A percentile compares a stretch with the other conserved stretches of the same genome.
Evolutionary conservation across 2,113 vertebrate genomes (phyloP).

Genomic region (Lasiurus cinereus): DNA sequence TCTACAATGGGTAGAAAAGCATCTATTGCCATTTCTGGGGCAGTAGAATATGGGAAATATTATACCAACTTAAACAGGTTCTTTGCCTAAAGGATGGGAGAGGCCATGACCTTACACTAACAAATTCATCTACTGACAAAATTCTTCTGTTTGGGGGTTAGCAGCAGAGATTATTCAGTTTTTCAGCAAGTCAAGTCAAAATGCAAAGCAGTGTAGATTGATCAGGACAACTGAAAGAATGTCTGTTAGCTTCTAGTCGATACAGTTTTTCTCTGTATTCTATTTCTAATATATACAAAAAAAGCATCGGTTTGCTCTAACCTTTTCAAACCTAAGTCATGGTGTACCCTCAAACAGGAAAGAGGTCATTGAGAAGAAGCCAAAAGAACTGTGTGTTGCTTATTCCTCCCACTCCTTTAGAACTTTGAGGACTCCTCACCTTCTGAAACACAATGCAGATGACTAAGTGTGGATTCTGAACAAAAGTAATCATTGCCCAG

Average conservation of each 20-base stretch:
- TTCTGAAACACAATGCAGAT: neutral
- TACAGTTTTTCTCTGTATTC: constrained; percentile 17
- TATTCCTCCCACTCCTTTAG: neutral
- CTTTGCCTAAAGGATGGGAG: neutral
- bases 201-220: neutral
- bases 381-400: neutral
- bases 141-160: neutral
- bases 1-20: neutral
- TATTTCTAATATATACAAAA: constrained; percentile 9
- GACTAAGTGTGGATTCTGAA: neutral
- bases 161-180: neutral
- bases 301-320: neutral
- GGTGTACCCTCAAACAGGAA: neutral
- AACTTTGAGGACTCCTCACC: neutral
- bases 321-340: neutral
- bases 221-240: neutral
- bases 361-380: neutral
- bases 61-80: neutral
- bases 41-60: neutral
- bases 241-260: neutral
- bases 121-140: neutral
- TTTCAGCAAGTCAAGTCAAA: neutral
- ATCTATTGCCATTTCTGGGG: neutral
- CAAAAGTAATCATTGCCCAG: neutral
- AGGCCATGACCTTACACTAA: neutral